Base-by-base conservation (phyloP, 2,797 vertebrate genomes). In the Paedocypris micromegethes region DNA sequence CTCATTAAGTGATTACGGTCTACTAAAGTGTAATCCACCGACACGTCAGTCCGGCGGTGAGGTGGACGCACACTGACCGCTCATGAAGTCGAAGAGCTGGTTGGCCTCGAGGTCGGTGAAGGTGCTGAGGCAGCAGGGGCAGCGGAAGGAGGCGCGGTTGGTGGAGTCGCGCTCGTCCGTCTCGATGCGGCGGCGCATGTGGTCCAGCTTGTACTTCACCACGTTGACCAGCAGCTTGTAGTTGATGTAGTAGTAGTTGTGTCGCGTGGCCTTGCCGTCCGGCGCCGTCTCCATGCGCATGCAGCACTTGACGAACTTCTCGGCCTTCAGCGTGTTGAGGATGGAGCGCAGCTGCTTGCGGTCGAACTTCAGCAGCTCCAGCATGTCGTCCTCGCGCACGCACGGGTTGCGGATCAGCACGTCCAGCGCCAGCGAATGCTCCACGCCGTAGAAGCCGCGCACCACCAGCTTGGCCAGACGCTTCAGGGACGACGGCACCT, bases 211-310 rank as follows among this genome's bases (percentile, higher is more conserved):
- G 78, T 99, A 99, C 78, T 99, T 99, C 54, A 99, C 95, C 64
- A 99, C 96, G 0, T 99, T 99, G 62, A 99, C 97, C 63, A 99
- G 89, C 40, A 96, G 88, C 59, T 92, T 86, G 83, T 98, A 99
- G 86, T 95, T 98, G 83, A 99, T 98, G 82, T 98, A 99, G 73
- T 99, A 98, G 81, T 97, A 99, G 85, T 99, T 99, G 77, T 99
- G 97, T 0, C 96, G 86, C 0, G 97, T 98, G 4, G 95, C 94
- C 84, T 98, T 99, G 72, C 96, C 96, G 40, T 99, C 97, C 0
- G 91, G 87, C 4, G 96, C 94, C 0, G 96, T 99, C 86, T 99
- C 97, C 56, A 99, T 94, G 43, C 96, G 90, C 95, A 99, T 95
- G 59, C 96, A 93, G 82, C 96, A 97, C 77, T 99, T 99, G 75